phyloP scores from a whole-genome alignment of 2,888 invertebrate genomes.

The Limenitis camilla region DNA sequence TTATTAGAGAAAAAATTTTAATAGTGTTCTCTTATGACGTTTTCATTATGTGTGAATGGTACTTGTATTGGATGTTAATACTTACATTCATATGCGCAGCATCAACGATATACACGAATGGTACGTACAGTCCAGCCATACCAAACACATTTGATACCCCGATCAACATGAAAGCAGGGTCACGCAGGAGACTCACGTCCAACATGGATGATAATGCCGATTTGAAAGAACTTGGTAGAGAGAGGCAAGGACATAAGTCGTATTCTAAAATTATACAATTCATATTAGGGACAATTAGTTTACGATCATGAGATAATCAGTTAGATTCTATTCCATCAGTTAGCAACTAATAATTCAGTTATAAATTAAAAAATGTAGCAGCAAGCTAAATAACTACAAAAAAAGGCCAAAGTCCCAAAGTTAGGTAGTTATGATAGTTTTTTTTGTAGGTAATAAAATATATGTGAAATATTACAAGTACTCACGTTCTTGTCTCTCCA shows the following conservation, averaged over 20 bases:
- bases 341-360: too few species aligned
- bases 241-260: slow-evolving; percentile 86
- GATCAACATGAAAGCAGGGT: slow-evolving; percentile 93
- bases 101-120: slow-evolving; percentile 95
- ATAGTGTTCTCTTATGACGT: too few species aligned
- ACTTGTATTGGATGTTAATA: slow-evolving; percentile 16
- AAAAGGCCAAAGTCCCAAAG: too few species aligned
- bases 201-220: slow-evolving; percentile 91
- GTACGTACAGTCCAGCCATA: slow-evolving; percentile 97
- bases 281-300: neutral
- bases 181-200: slow-evolving; percentile 89
- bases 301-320: neutral
- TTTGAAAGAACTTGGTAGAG: slow-evolving; percentile 86
- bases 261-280: slow-evolving; percentile 71
- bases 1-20: too few species aligned
- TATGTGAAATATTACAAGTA: slow-evolving; percentile 22
- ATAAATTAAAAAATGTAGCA: too few species aligned
- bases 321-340: too few species aligned
- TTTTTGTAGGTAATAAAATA: neutral
- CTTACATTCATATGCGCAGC: slow-evolving; percentile 82
- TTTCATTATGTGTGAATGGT: too few species aligned
- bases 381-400: too few species aligned
- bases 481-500: slow-evolving; percentile 81
- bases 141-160: slow-evolving; percentile 96
- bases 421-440: too few species aligned